Base-by-base conservation (phyloP, 2,113 vertebrate genomes). In the Vulpes vulpes region DNA sequence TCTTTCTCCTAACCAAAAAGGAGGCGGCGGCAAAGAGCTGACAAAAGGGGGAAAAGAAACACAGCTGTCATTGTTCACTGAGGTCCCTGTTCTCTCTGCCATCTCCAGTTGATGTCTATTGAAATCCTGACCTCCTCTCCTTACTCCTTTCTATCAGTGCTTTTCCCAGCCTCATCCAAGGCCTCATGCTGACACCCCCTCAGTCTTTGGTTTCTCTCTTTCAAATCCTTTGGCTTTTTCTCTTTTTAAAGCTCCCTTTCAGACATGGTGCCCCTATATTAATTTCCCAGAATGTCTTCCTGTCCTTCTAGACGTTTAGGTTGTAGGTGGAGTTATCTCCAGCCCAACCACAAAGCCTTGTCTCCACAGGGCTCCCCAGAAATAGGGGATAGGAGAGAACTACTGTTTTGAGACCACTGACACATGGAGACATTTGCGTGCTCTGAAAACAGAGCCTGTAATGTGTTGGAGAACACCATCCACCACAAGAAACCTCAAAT, bases 341-440 rank as follows among this genome's bases (percentile, higher is more conserved):
- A 85, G 23, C 43, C 65, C 59, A 82, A 62, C 30, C 80, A 94
- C n/a, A n/a, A 1, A 73, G 79, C 25, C 20, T 74, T 89, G 69
- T 35, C 87, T 27, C 64, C 43, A 84, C 60, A 67, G 64, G 57
- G 30, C 25, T 89, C 60, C 65, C 27, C 15, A 69, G 43, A 87
- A 51, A 60, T 30, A 27, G 59, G 38, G 30, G 65, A 65, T 1
- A 87, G 81, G 20, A 74, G 9, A 65, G 3, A 57, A 23, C n/a
- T 62, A 11, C 57, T 87, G 30, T 9, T 79, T 90, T 43, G 51
- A 93, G 51, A 57, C 17, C 38, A 91, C 20, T 95, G 32, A 60
- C 55, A 84, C 71, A 79, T 93, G 55, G 76, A 84, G 65, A 95
- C 94, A 55, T 69, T 85, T 43, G 8, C 49, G 85, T 80, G n/a